Conservation (phyloP, 2,888 invertebrate species). For the Ischnus inquisitorius region DNA sequence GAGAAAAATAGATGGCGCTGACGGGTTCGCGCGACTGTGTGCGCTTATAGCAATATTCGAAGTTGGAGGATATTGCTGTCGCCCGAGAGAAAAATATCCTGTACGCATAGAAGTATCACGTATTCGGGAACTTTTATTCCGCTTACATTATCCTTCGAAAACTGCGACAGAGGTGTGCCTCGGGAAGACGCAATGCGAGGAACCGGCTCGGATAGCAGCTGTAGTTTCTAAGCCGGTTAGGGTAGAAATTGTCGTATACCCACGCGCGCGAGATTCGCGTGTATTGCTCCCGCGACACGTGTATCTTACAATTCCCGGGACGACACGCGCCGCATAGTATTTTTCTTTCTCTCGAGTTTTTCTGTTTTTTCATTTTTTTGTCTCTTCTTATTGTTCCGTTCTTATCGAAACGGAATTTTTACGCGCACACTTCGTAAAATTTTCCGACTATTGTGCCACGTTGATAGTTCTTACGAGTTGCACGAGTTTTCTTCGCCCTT, state of each 20-base stretch:
- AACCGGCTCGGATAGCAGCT: background rate
- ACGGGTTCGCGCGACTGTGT: no score
- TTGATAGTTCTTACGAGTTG: background rate
- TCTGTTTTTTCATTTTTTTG: background rate
- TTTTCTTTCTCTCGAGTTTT: constrained; percentile 1
- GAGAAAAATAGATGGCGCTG: no score
- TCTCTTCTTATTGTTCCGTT: no score
- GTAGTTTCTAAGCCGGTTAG: background rate
- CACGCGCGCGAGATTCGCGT: background rate
- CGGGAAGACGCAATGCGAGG: background rate
- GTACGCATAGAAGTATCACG: constrained; percentile 42
- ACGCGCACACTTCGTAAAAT: constrained; percentile 5
- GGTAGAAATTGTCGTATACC: background rate
- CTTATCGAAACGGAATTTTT: background rate
- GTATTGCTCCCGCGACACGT: constrained; percentile 23
- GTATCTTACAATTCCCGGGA: background rate
- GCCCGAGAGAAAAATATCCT: constrained; percentile 18
- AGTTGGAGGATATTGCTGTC: constrained; percentile 45
- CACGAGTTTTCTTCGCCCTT: background rate
- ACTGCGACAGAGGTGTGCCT: background rate
- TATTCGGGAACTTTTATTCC: constrained; percentile 59
- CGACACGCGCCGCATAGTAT: background rate
- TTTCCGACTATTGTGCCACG: background rate
- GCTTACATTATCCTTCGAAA: constrained; percentile 58
- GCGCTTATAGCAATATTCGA: background rate